Evolutionary conservation across 2,113 vertebrate species (phyloP), one percentile per base, ranked within the genome.

Genomic region (Anser brachyrhynchus): DNA sequence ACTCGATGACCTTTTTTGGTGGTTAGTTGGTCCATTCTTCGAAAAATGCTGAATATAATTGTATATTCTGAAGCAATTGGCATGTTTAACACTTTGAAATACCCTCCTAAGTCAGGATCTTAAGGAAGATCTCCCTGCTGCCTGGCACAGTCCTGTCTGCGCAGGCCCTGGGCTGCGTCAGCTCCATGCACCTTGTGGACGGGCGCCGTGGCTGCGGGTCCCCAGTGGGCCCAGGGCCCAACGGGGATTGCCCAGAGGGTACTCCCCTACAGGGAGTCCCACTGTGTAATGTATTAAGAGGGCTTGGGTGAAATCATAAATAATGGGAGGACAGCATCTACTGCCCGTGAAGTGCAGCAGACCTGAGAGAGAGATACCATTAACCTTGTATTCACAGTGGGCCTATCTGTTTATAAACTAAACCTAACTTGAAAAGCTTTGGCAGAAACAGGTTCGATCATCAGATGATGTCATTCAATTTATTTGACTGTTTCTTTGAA

Each of bases 71-170:
- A 22, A 80, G n/a, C 13, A 4, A 43, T 59, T 6, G 3, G 21
- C n/a, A 8, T 41, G 62, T 74, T 41, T n/a, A 52, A 7, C 0
- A 0, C 20, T 59, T 61, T 26, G n/a, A 61, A 46, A 10, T 43
- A 7, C 1, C 10, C 19, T 54, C 16, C n/a, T 7, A 5, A 25
- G 51, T 33, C 21, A 4, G 12, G 3, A 0, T 6, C n/a, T 28
- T 49, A 19, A 25, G 3, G 3, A 37, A 8, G 46, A 14, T 39
- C 39, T 44, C 20, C 10, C 1, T 1, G 35, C 5, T 17, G 19
- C 0, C 0, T 28, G 49, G 37, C 6, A 1, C 1, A 0, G 9
- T 55, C 37, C 17, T 58, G 13, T 39, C 49, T 14, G 12, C 3
- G 4, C 0, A 1, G 1, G 1, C 55, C 39, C 0, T 1, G 4